These are phyloP conservation scores for Parazoanthus atlanticus DNA, from an alignment of 92 coral and sea anemone species.

Conservation along the genomic window DNA sequence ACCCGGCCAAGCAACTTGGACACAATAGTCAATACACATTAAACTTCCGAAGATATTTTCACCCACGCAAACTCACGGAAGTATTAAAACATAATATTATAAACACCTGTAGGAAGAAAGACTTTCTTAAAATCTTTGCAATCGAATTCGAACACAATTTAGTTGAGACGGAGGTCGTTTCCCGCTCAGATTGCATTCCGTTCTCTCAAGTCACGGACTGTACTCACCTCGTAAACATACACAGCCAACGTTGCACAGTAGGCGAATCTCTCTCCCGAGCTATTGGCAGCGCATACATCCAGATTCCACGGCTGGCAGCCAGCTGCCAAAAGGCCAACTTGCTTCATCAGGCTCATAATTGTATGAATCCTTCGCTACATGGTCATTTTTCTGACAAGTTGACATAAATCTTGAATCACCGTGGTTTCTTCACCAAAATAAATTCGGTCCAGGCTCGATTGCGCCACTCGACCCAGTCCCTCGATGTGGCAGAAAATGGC, in stretches of 20 bases:
- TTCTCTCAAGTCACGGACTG: not conserved
- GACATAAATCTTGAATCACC: not conserved
- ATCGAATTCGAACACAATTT: not conserved
- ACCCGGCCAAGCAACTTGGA: not conserved
- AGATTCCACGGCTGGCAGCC: slow-evolving; percentile 99
- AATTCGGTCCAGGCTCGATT: not conserved
- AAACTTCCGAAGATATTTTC: not conserved
- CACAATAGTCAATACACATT: not conserved
- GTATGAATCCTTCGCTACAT: slow-evolving; percentile 12
- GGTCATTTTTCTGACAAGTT: not conserved
- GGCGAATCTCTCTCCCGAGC: slow-evolving; percentile 85
- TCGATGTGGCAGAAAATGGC: not conserved
- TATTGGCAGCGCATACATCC: slow-evolving; percentile 93
- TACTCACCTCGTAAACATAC: slow-evolving; percentile 90
- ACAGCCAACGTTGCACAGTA: slow-evolving; percentile 97
- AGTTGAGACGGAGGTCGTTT: not conserved
- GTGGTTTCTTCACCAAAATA: too few species aligned
- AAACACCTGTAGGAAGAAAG: not conserved
- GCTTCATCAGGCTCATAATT: slow-evolving; percentile 88
- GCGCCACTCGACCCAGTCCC: slow-evolving; percentile 19
- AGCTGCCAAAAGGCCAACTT: slow-evolving; percentile 92
- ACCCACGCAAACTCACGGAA: not conserved
- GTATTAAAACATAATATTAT: not conserved
- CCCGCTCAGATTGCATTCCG: not conserved
- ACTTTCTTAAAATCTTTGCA: not conserved